Conservation (phyloP, 2,113 vertebrate species). For the Leptobrachium ailaonicum region DNA sequence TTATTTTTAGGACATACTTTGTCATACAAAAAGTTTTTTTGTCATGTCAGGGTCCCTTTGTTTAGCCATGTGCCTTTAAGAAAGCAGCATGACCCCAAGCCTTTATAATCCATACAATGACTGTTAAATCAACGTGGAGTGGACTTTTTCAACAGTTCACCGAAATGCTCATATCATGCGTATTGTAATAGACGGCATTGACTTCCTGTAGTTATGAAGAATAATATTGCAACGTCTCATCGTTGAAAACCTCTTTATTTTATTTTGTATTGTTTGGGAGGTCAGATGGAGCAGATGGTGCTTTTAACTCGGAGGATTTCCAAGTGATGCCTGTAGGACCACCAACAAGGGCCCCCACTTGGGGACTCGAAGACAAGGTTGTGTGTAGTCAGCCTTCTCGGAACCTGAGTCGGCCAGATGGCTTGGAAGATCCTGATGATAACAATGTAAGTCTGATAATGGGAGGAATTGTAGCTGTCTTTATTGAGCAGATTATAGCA, state of each 20-base stretch:
- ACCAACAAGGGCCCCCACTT: constrained; percentile 80
- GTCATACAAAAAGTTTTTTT: too few relatives aligned
- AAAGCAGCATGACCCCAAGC: too few relatives aligned
- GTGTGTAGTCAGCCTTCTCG: constrained; percentile 94
- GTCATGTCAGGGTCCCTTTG: too few relatives aligned
- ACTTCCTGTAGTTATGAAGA: too few relatives aligned
- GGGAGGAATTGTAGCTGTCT: neutral
- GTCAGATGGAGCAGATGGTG: constrained; percentile 86
- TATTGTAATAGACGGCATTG: too few relatives aligned
- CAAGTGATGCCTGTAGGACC: constrained; percentile 86
- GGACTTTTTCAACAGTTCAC: too few relatives aligned
- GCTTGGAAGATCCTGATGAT: constrained; percentile 87
- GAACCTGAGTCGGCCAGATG: constrained; percentile 89
- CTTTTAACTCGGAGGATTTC: constrained; percentile 89
- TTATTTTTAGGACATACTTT: too few relatives aligned
- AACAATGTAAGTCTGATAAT: constrained; percentile 63
- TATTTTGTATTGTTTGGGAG: constrained; percentile 28
- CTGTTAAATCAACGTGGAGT: too few relatives aligned
- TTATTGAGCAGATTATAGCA: constrained; percentile 5
- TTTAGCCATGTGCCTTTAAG: too few relatives aligned
- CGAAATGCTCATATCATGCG: too few relatives aligned
- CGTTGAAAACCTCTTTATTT: neutral
- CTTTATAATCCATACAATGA: too few relatives aligned
- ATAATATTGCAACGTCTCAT: too few relatives aligned
- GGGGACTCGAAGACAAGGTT: constrained; percentile 85